Conservation (phyloP, 2,888 invertebrate genomes). For the Lordiphosa andalusiaca region DNA sequence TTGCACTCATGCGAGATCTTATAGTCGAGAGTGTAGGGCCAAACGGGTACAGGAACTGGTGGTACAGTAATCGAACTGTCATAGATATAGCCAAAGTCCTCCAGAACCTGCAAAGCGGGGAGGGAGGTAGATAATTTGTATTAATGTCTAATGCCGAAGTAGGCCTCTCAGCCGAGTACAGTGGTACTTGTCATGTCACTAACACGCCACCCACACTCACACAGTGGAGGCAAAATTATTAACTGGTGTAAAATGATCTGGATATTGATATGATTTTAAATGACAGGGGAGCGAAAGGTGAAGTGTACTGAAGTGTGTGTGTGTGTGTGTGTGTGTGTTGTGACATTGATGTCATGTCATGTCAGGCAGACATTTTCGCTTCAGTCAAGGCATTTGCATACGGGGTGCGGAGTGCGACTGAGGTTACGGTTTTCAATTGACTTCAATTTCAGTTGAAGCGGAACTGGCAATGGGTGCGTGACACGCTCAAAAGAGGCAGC, state of each 20-base stretch:
- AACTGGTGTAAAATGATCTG: constrained; percentile 51
- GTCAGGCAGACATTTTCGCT: constrained; percentile 42
- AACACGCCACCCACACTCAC: not conserved
- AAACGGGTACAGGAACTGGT: constrained; percentile 88
- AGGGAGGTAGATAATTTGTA: constrained; percentile 1
- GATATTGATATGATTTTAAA: constrained; percentile 63
- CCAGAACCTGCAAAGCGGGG: constrained; percentile 86
- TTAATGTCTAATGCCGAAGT: constrained; percentile 2
- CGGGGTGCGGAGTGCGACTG: constrained; percentile 10
- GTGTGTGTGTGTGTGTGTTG: constrained; percentile 22
- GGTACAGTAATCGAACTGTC: constrained; percentile 95
- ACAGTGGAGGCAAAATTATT: constrained; percentile 9
- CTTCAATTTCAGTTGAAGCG: not conserved
- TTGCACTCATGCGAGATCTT: constrained; percentile 96
- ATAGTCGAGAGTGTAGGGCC: constrained; percentile 97
- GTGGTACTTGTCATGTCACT: constrained; percentile 2
- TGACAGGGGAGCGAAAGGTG: constrained; percentile 7
- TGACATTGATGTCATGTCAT: constrained; percentile 65
- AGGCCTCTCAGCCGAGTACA: not conserved
- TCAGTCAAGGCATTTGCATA: constrained; percentile 9
- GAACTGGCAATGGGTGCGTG: too few species aligned
- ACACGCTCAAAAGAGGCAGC: too few species aligned
- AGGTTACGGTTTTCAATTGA: not conserved
- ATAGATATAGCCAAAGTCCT: constrained; percentile 95
- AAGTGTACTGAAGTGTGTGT: constrained; percentile 25